Evolutionary conservation across 2,797 vertebrate species (phyloP), one percentile per base, ranked within the genome.

Genomic region (Labroides dimidiatus): DNA sequence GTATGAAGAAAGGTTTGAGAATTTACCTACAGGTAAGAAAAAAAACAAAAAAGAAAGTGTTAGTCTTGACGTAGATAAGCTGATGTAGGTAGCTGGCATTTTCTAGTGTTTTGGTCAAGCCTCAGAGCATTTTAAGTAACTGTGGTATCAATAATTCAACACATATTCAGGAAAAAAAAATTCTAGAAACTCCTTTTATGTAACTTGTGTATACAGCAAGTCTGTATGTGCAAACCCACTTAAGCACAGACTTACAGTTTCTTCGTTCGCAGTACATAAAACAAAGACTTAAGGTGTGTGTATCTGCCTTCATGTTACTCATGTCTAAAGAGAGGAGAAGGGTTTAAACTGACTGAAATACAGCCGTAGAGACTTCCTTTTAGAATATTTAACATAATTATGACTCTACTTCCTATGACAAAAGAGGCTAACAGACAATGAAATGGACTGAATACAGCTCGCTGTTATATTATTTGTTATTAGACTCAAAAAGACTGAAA

Each of bases 401-500:
- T 58, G 19, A 42, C 41, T 12, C 1, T 14, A 56, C 17, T 58
- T 53, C 43, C 48, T 60, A 13, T 21, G 37, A 12, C 2, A 36
- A 23, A 44, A 42, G 44, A 52, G 41, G 33, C 56, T 47, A 64
- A 69, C 14, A 57, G 19, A 58, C 9, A n/a, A 41, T 20, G 19
- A 36, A 63, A 47, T 39, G 17, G 16, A 77, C 70, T 10, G 16
- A 30, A 52, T 64, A 68, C 41, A 37, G 21, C 21, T 55, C 53
- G 62, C 20, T 49, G 1, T 48, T 19, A 67, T 2, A 19, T 59
- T 75, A 64, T 69, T 72, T 57, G 56, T 50, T 27, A 58, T 36
- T 39, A 36, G 19, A 33, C 13, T 68, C 47, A 75, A 49, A 71
- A 70, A 44, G 42, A 37, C 42, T 48, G 45, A 67, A 49, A 55